A percentile compares a stretch with the other conserved stretches of the same genome.
Conservation (phyloP, 2,797 vertebrate genomes). For the Arnoldichthys spilopterus region DNA sequence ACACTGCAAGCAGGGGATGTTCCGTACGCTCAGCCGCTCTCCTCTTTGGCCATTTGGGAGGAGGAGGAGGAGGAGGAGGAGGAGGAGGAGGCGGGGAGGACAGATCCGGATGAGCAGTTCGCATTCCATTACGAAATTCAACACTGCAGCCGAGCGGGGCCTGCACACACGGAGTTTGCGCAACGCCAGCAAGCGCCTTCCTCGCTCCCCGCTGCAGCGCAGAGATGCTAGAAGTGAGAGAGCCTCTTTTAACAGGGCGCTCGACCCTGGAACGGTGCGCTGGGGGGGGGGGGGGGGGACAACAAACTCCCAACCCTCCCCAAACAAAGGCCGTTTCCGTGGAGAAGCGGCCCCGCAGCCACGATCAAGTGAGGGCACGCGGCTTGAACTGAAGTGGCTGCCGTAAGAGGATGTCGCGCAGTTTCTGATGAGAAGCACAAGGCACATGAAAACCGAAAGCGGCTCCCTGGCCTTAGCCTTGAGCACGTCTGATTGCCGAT, state of each 20-base stretch:
- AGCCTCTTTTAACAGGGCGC: no score
- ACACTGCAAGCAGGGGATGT: no score
- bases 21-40: conserved; percentile 26
- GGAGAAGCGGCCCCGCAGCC: conserved; percentile 42
- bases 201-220: not conserved
- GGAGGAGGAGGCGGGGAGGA: conserved; percentile 68
- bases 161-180: conserved; percentile 29
- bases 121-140: conserved; percentile 93
- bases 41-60: conserved; percentile 70
- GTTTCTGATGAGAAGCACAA: conserved; percentile 25
- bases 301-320: no score
- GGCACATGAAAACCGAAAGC: conserved; percentile 10
- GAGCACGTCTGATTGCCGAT: no score
- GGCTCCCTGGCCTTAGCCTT: conserved; percentile 23
- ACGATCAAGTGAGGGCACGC: conserved; percentile 53
- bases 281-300: no score
- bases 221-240: conserved; percentile 1
- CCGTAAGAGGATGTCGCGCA: conserved; percentile 28
- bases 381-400: conserved; percentile 43
- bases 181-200: not conserved
- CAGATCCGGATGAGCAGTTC: conserved; percentile 87
- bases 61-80: conserved; percentile 66
- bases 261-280: no score
- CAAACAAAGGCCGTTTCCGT: not conserved
- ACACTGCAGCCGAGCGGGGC: conserved; percentile 79